phyloP scores from a whole-genome alignment of 2,888 invertebrate genomes.

The Xanthia icteritia region DNA sequence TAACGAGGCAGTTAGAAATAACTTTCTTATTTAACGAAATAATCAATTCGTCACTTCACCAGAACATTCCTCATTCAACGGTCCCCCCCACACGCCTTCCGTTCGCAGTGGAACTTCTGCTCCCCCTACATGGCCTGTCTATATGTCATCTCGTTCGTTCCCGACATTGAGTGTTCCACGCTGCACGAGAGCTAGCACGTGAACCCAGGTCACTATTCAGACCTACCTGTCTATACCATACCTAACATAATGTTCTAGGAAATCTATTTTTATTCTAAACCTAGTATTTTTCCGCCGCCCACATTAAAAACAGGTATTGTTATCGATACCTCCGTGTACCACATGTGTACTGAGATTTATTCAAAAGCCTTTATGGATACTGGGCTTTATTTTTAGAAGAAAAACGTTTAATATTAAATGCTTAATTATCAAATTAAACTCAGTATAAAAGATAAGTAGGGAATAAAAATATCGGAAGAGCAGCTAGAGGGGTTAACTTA shows the following conservation, averaged over 20 bases:
- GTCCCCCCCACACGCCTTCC: not conserved
- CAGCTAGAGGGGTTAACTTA: not conserved
- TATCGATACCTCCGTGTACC: too few relatives aligned
- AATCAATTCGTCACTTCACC: too few relatives aligned
- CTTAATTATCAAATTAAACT: not conserved
- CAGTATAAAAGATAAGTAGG: not conserved
- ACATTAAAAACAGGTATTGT: slow-evolving; percentile 25
- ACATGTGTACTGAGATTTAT: not conserved
- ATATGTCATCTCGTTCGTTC: not conserved
- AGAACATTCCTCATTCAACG: not conserved
- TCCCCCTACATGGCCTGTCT: not conserved
- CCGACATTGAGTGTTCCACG: not conserved
- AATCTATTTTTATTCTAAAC: not conserved
- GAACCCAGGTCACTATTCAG: not conserved
- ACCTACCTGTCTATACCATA: not conserved
- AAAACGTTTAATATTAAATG: not conserved
- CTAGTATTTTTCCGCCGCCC: not conserved
- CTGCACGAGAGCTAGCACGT: slow-evolving; percentile 16
- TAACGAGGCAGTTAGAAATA: too few relatives aligned
- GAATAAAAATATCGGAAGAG: not conserved
- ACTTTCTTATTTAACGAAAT: too few relatives aligned
- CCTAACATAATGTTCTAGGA: slow-evolving; percentile 1
- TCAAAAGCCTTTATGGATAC: not conserved
- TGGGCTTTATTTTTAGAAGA: slow-evolving; percentile 17
- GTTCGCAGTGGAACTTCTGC: slow-evolving; percentile 30